Percentiles rank a stretch among this genome's conserved stretches.
Evolutionary conservation across 2,797 vertebrate genomes (phyloP).

Genomic region (Eupleurogrammus muticus): DNA sequence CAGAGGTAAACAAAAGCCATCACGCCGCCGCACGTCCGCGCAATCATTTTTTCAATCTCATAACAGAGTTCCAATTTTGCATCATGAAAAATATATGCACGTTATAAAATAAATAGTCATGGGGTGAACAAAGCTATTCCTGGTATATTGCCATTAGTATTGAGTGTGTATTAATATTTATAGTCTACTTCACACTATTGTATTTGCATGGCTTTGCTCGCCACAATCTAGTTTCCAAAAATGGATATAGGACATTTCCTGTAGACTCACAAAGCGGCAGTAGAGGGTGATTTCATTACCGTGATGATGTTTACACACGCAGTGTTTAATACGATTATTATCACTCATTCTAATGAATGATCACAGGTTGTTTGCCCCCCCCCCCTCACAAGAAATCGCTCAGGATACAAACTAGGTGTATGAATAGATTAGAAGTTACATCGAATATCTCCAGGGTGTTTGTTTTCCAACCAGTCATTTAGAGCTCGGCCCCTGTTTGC

Average conservation of each 20-base stretch:
- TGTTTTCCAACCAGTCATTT: conserved; percentile 25
- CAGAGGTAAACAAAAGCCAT: not conserved
- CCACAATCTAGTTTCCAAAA: conserved; percentile 61
- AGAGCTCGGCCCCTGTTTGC: conserved; percentile 21
- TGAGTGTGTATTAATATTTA: conserved; percentile 76
- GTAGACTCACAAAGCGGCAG: conserved; percentile 45
- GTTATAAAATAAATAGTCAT: conserved; percentile 57
- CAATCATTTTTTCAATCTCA: conserved; percentile 6
- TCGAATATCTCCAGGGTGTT: conserved; percentile 24
- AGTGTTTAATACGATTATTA: conserved; percentile 36
- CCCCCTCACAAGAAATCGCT: conserved; percentile 36
- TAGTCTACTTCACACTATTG: conserved; percentile 61
- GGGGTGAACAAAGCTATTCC: conserved; percentile 57
- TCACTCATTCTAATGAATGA: conserved; percentile 47
- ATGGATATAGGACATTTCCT: conserved; percentile 60
- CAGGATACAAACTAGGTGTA: conserved; percentile 36
- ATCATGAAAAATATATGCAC: conserved; percentile 53
- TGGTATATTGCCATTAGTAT: conserved; percentile 54
- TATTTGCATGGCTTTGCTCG: conserved; percentile 52
- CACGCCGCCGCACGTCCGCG: not conserved
- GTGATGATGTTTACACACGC: conserved; percentile 52
- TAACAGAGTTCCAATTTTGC: conserved; percentile 28
- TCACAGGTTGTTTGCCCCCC: conserved; percentile 25
- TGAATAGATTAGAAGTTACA: conserved; percentile 43
- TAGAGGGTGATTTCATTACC: conserved; percentile 50